Evolutionary conservation across 2,113 vertebrate species (phyloP).

Genomic region (Phylloscopus trochiloides): DNA sequence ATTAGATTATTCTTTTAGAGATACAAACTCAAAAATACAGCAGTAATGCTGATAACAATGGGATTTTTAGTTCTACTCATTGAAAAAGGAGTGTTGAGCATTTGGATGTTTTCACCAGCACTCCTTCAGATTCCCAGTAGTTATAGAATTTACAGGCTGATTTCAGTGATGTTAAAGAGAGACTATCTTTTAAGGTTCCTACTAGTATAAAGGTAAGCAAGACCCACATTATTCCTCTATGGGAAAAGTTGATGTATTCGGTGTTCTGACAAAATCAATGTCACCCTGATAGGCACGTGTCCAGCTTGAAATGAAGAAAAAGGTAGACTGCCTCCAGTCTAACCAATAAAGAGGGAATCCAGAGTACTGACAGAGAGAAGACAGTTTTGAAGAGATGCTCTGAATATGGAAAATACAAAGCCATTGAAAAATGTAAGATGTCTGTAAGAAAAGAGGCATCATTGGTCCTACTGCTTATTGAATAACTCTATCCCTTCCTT

Average conservation of each 20-base stretch:
- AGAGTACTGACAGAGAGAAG: background rate
- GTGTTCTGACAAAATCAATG: background rate
- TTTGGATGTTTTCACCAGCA: background rate
- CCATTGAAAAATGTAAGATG: background rate
- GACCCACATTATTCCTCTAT: background rate
- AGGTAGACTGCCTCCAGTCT: background rate
- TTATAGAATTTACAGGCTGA: background rate
- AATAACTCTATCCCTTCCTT: background rate
- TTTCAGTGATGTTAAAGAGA: background rate
- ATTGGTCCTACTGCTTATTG: background rate
- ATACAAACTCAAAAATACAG: background rate
- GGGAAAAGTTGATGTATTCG: background rate
- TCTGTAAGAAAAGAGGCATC: background rate
- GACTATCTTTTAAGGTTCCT: background rate
- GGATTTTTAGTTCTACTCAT: background rate
- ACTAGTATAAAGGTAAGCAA: background rate
- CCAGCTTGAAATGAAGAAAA: background rate
- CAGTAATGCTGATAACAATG: background rate
- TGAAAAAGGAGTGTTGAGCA: background rate
- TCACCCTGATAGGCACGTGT: background rate
- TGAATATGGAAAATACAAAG: background rate
- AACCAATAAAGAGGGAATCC: background rate
- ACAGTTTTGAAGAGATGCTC: background rate
- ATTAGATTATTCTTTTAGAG: background rate
- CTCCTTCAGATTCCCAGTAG: background rate